Base-by-base conservation (phyloP, 2,888 invertebrate genomes). In the Apeira syringaria region DNA sequence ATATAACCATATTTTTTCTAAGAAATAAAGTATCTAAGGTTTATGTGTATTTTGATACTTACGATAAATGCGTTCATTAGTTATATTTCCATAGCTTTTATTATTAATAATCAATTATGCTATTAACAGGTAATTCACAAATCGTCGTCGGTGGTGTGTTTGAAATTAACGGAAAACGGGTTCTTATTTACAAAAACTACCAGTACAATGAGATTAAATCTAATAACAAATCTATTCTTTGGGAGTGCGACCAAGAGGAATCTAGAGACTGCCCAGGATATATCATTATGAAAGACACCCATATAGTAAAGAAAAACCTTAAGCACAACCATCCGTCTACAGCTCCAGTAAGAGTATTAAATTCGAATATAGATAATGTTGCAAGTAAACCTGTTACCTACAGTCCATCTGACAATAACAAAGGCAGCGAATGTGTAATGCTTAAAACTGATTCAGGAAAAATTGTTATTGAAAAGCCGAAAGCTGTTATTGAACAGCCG, bases 61-160 rank as follows among this genome's bases (percentile, higher is more conserved):
- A n/a, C n/a, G n/a, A n/a, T n/a, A n/a, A n/a, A n/a, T n/a, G n/a
- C n/a, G n/a, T n/a, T n/a, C n/a, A n/a, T n/a, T n/a, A n/a, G n/a
- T n/a, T n/a, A n/a, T n/a, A n/a, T n/a, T n/a, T n/a, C n/a, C n/a
- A n/a, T n/a, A n/a, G n/a, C n/a, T 5, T 26, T 10, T 9, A 5
- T 2, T 10, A 11, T 2, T 15, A 15, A 15, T 15, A 15, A 4
- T 15, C 15, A 15, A 15, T 2, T 15, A 15, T 15, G 4, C 15
- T 15, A 15, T 15, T 15, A 15, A 34, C 28, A 40, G 25, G 20
- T 13, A 11, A 13, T 1, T 24, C 27, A 5, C 26, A 28, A 2
- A 29, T 39, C 1, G 56, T 74, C 2, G 68, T 75, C 2, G 74
- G 74, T 9, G 75, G 68, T 2, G 61, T 75, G 25, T 74, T 71